phyloP scores from a whole-genome alignment of 2,888 invertebrate genomes.

The Sminthurinus aureus region DNA sequence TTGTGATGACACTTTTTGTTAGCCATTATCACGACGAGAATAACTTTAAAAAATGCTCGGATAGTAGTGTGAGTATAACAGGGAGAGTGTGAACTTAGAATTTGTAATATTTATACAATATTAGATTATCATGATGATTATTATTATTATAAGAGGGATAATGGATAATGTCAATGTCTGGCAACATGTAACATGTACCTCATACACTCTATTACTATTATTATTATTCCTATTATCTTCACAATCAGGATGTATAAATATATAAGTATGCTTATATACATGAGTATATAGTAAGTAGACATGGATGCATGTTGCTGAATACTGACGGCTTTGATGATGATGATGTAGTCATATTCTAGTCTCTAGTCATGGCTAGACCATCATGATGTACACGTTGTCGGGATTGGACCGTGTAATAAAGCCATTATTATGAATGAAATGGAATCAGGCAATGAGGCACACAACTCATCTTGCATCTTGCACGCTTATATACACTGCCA shows the following conservation, averaged over 20 bases:
- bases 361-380: background rate
- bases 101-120: too few relatives aligned
- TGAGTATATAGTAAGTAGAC: background rate
- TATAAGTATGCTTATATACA: slow-evolving; percentile 10
- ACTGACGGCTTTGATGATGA: background rate
- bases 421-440: slow-evolving; percentile 41
- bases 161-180: too few relatives aligned
- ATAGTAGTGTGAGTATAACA: background rate
- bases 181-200: background rate
- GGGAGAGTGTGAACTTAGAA: too few relatives aligned
- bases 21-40: slow-evolving; percentile 16
- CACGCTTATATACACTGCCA: slow-evolving; percentile 6
- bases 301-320: background rate
- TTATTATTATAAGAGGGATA: too few relatives aligned
- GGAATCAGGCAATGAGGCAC: slow-evolving; percentile 34
- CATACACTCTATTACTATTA: slow-evolving; percentile 4
- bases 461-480: slow-evolving; percentile 25
- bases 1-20: slow-evolving; percentile 31
- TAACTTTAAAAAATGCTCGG: background rate
- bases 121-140: too few relatives aligned
- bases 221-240: slow-evolving; percentile 6
- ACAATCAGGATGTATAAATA: background rate
- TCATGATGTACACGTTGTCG: background rate
- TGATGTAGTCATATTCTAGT: background rate
- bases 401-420: slow-evolving; percentile 33